Conservation (phyloP, 2,888 invertebrate species). For the Nudaria mundana region DNA sequence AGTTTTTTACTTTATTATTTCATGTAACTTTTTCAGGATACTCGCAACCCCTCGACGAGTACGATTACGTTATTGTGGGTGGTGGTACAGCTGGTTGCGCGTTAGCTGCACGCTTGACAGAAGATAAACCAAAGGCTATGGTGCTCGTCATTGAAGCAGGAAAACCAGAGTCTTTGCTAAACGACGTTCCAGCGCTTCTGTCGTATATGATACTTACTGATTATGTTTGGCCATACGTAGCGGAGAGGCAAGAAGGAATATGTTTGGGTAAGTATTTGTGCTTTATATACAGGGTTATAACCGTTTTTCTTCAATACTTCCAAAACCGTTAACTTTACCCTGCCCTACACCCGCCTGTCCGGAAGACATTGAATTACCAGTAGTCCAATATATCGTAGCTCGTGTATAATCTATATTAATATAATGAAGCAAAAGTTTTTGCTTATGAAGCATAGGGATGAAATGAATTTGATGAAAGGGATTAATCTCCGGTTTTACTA, state of each 20-base stretch:
- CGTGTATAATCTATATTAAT: too few species aligned
- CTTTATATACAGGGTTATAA: too few species aligned
- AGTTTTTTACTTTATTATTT: too few species aligned
- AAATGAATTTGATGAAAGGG: too few species aligned
- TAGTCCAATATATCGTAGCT: too few species aligned
- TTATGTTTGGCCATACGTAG: slow-evolving; percentile 83
- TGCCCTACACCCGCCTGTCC: too few species aligned
- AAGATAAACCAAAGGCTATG: slow-evolving; percentile 75
- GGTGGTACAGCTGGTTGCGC: slow-evolving; percentile 87
- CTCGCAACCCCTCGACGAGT: slow-evolving; percentile 62
- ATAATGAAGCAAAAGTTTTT: too few species aligned
- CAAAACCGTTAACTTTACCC: too few species aligned
- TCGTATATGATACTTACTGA: slow-evolving; percentile 81
- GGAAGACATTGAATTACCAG: too few species aligned
- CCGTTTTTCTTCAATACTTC: too few species aligned
- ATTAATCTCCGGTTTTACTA: too few species aligned
- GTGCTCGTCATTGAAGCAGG: slow-evolving; percentile 85
- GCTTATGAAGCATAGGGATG: too few species aligned
- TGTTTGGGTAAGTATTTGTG: slow-evolving; percentile 68
- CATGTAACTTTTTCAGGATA: slow-evolving; percentile 53
- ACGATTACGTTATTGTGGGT: slow-evolving; percentile 86
- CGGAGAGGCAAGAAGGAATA: slow-evolving; percentile 81
- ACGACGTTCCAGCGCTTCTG: slow-evolving; percentile 81
- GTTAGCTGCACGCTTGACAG: slow-evolving; percentile 85
- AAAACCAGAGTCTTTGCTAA: slow-evolving; percentile 70